These are phyloP conservation scores for Melanocharis versteri DNA, from an alignment of 2,113 vertebrate genomes.

Conservation along the genomic window DNA sequence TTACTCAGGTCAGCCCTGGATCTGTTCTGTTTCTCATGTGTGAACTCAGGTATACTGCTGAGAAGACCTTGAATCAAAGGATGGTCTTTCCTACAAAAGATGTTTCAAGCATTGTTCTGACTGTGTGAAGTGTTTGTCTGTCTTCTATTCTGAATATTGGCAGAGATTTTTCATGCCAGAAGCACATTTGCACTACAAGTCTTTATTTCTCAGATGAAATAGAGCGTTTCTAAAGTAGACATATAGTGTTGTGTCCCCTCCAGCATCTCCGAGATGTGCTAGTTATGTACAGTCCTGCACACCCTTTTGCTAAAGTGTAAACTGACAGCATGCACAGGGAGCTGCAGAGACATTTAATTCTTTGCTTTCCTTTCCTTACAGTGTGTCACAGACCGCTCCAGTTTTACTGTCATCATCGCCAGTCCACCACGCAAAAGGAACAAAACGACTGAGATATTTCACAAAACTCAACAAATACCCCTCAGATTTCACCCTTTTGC, in stretches of 20 bases:
- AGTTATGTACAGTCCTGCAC: neutral
- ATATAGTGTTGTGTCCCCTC: neutral
- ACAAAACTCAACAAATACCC: neutral
- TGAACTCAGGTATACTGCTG: neutral
- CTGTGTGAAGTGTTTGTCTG: neutral
- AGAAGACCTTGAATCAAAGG: neutral
- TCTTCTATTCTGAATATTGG: neutral
- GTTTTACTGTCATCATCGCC: neutral
- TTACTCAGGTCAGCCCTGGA: neutral
- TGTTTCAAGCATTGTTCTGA: neutral
- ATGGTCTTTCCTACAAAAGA: neutral
- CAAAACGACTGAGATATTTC: neutral
- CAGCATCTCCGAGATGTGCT: neutral
- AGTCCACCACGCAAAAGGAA: neutral
- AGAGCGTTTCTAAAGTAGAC: neutral
- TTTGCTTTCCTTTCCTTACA: neutral
- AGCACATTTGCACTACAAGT: neutral
- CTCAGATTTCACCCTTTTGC: neutral
- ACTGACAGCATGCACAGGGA: neutral
- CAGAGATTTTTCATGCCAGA: neutral
- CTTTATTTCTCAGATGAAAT: neutral
- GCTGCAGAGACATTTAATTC: neutral
- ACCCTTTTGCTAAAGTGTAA: neutral
- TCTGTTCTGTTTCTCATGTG: neutral
- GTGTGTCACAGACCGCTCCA: neutral